Evolutionary conservation across 53 echinoderm and acorn worm species (phyloP).

Genomic region (Arbacia lixula): DNA sequence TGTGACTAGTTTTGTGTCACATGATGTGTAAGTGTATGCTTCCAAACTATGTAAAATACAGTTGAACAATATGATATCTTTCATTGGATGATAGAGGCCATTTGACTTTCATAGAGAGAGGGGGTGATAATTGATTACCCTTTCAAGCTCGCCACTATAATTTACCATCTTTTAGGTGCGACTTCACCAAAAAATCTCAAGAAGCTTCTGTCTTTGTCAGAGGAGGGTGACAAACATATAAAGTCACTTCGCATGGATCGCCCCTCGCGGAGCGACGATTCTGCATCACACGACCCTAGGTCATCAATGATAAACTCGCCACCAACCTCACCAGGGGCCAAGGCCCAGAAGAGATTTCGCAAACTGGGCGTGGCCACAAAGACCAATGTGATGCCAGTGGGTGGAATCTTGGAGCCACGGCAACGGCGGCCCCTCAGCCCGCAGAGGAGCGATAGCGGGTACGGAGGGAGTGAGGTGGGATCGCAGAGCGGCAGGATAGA

Average conservation of each 20-base stretch:
- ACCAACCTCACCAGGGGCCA: slow-evolving; percentile 60
- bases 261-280: slow-evolving; percentile 64
- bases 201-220: slow-evolving; percentile 92
- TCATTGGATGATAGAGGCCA: no score
- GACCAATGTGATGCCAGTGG: slow-evolving; percentile 39
- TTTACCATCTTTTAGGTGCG: slow-evolving; percentile 67
- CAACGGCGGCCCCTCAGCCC: slow-evolving; percentile 80
- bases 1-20: no score
- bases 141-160: no score
- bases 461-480: slow-evolving; percentile 88
- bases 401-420: slow-evolving; percentile 42
- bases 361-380: slow-evolving; percentile 30
- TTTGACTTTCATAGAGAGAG: no score
- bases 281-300: slow-evolving; percentile 38
- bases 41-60: no score
- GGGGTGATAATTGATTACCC: no score
- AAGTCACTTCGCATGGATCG: slow-evolving; percentile 84
- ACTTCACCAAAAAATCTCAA: slow-evolving; percentile 96
- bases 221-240: slow-evolving; percentile 92
- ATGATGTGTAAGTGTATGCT: no score
- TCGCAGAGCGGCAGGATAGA: slow-evolving; percentile 72
- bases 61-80: no score
- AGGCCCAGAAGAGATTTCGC: slow-evolving; percentile 29
- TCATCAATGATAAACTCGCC: slow-evolving; percentile 51
- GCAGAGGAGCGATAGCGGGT: slow-evolving; percentile 94